Conservation (phyloP, 2,113 vertebrate genomes). For the Pygoscelis adeliae region DNA sequence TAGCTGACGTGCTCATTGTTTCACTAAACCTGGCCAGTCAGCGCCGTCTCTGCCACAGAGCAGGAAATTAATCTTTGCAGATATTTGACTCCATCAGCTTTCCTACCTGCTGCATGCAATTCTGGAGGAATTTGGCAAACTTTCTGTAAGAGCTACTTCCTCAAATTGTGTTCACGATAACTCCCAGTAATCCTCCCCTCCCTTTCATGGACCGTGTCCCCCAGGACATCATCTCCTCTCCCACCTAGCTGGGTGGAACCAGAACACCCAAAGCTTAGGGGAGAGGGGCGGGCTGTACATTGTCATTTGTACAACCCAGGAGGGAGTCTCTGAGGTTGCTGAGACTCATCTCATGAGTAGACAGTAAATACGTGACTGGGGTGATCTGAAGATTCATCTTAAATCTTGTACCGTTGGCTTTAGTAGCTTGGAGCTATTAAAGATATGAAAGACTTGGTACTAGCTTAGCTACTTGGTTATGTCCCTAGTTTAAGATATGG, state of each 20-base stretch:
- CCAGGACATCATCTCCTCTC: neutral
- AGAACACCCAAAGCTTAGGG: neutral
- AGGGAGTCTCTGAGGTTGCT: neutral
- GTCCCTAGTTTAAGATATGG: neutral
- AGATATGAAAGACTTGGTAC: neutral
- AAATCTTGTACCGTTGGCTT: neutral
- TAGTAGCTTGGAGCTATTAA: neutral
- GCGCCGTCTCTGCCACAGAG: neutral
- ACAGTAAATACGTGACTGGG: neutral
- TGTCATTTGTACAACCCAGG: neutral
- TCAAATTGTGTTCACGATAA: neutral
- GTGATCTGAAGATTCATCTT: neutral
- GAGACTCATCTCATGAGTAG: neutral
- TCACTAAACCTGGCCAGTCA: slow-evolving; percentile 34
- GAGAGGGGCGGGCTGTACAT: neutral
- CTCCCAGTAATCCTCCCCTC: neutral
- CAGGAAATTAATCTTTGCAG: slow-evolving; percentile 45
- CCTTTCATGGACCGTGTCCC: neutral
- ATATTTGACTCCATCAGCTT: neutral
- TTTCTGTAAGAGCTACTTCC: neutral
- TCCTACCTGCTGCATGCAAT: slow-evolving; percentile 25
- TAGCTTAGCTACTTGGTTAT: neutral
- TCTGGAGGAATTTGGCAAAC: neutral
- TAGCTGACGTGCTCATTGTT: slow-evolving; percentile 11
- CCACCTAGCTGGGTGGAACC: neutral